These are phyloP conservation scores for Tokudaia tokunoshimensis DNA, from an alignment of 2,797 vertebrate genomes.

Conservation along the genomic window DNA sequence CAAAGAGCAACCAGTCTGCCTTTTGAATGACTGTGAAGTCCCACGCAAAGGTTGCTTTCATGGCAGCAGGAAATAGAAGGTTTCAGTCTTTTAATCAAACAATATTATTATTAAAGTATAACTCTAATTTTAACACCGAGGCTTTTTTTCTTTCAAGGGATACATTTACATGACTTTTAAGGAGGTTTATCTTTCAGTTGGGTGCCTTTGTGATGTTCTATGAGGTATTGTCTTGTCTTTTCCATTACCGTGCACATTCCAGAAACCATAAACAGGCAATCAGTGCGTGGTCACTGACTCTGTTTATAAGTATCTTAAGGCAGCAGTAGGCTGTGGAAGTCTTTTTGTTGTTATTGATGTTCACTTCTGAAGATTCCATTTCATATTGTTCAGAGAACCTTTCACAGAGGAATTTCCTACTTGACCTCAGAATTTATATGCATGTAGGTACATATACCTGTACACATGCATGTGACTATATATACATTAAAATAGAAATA, in stretches of 20 bases:
- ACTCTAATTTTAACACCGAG: slow-evolving; percentile 73
- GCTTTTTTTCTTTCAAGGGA: slow-evolving; percentile 54
- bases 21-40: slow-evolving; percentile 70
- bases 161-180: slow-evolving; percentile 66
- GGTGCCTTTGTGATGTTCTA: slow-evolving; percentile 44
- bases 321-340: slow-evolving; percentile 15
- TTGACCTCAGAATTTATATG: slow-evolving; percentile 56
- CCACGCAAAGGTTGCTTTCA: slow-evolving; percentile 79
- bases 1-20: slow-evolving; percentile 77
- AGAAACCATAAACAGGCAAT: slow-evolving; percentile 59
- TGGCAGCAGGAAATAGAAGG: slow-evolving; percentile 79
- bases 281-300: slow-evolving; percentile 35
- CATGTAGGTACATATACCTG: background rate
- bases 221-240: slow-evolving; percentile 59
- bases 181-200: slow-evolving; percentile 60
- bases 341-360: slow-evolving; percentile 12
- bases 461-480: background rate
- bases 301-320: slow-evolving; percentile 63
- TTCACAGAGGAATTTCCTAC: slow-evolving; percentile 54
- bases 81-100: slow-evolving; percentile 64
- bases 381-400: slow-evolving; percentile 61
- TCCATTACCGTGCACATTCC: slow-evolving; percentile 53
- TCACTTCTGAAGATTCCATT: slow-evolving; percentile 69
- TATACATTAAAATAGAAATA: slow-evolving; percentile 46
- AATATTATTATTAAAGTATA: slow-evolving; percentile 61